A percentile compares a stretch with the other conserved stretches of the same genome.
Evolutionary conservation across 2,888 invertebrate genomes (phyloP).

Genomic region (Sericinus montela): DNA sequence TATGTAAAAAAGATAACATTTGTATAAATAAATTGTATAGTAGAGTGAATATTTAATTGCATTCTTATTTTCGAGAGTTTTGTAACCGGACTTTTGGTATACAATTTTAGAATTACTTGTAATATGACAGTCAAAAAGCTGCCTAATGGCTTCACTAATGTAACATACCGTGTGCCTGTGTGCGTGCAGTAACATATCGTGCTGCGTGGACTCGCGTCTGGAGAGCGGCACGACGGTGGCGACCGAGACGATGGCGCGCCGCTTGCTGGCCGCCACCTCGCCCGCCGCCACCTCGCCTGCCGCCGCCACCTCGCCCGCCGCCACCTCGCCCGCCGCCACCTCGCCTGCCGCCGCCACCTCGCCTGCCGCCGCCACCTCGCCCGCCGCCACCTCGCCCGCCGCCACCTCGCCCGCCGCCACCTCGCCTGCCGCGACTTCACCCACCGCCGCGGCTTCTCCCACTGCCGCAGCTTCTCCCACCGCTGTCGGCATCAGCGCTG

Average conservation of each 20-base stretch:
- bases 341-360: constrained; percentile 27
- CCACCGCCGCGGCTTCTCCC: constrained; percentile 57
- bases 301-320: constrained; percentile 81
- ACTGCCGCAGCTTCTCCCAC: constrained; percentile 27
- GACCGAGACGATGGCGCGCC: constrained; percentile 86
- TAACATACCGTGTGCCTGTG: neutral
- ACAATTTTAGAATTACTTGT: no score
- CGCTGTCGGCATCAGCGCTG: no score
- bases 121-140: no score
- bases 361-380: constrained; percentile 32
- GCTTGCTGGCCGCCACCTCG: constrained; percentile 66
- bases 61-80: no score
- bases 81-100: no score
- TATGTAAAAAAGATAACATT: no score
- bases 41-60: no score
- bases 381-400: constrained; percentile 26
- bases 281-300: constrained; percentile 68
- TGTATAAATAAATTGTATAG: neutral
- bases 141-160: no score
- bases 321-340: constrained; percentile 63
- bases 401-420: constrained; percentile 11
- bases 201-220: constrained; percentile 79
- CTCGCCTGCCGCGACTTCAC: no score
- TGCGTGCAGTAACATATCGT: constrained; percentile 49
- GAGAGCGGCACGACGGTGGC: constrained; percentile 88